Base-by-base conservation (phyloP, 2,113 vertebrate genomes). In the Anolis sagrei region DNA sequence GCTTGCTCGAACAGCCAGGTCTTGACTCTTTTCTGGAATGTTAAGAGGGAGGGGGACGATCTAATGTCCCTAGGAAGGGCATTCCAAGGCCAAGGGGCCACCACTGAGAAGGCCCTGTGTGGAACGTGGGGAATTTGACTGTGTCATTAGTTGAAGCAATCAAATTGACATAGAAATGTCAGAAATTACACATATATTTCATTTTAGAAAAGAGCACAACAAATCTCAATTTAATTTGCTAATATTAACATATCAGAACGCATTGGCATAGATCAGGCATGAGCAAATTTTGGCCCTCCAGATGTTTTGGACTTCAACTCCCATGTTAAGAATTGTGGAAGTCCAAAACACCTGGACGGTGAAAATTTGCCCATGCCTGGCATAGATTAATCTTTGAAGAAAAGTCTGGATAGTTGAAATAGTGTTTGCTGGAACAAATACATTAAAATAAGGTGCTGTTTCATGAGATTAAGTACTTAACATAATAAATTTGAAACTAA, bases 401-500 rank as follows among this genome's bases (percentile, higher is more conserved):
- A 80, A 61, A 72, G 27, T n/a, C 18, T 25, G 11, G 49, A 44
- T 32, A 51, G 21, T 7, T 36, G 27, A 29, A 81, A 66, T 36
- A 54, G 10, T 66, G 5, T 39, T 7, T 9, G 21, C 54, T 21
- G 27, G 25, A 29, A 54, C 8, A 66, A 62, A 84, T 76, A 19
- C 62, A 66, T n/a, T 5, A 81, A 74, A 3, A 79, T 13, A 2
- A 72, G 61, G 62, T 80, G 8, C n/a, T 76, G 8, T 68, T 36
- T 8, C 27, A 16, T 72, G 7, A 27, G 32, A 48, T 29, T 58
- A 81, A 77, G 7, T 73, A 29, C 39, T 81, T 58, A 27, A 19
- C 75, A 75, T 89, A 83, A 34, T 86, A 49, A 83, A 85, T 0
- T 39, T 25, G 61, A 84, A 76, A 51, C 27, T 58, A 58, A 8